Conservation (phyloP, 2,113 vertebrate genomes). For the Hemiprocne comata region DNA sequence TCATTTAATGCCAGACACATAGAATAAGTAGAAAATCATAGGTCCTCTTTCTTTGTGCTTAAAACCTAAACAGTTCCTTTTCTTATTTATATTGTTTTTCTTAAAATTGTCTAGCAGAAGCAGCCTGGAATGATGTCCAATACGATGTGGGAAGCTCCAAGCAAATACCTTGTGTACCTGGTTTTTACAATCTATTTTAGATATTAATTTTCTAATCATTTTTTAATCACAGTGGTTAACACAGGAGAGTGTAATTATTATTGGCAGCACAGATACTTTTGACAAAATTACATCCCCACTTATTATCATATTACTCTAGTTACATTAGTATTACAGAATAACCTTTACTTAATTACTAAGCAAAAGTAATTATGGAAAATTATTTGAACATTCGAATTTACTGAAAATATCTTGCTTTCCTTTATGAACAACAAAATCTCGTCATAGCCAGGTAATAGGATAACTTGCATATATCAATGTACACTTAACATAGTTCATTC, state of each 20-base stretch:
- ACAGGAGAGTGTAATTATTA: not conserved
- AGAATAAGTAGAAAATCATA: not conserved
- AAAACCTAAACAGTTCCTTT: not conserved
- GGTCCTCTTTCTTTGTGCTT: not conserved
- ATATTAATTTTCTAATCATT: not conserved
- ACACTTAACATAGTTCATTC: not conserved
- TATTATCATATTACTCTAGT: slow-evolving; percentile 15
- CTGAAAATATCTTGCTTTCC: not conserved
- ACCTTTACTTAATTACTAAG: slow-evolving; percentile 16
- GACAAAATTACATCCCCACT: not conserved
- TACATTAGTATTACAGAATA: slow-evolving; percentile 4
- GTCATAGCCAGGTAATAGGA: not conserved
- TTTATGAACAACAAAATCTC: not conserved
- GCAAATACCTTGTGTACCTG: not conserved
- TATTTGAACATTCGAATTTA: not conserved
- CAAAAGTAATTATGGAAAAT: not conserved
- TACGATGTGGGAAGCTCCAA: not conserved
- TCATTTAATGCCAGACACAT: not conserved
- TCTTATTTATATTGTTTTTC: not conserved
- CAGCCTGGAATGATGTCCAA: not conserved
- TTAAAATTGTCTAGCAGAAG: not conserved
- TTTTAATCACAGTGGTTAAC: slow-evolving; percentile 9
- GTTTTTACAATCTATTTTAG: not conserved
- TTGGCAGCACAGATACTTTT: not conserved
- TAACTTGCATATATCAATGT: not conserved